Base-by-base conservation (phyloP, 2,888 invertebrate genomes). In the Hedychridium roseum region DNA sequence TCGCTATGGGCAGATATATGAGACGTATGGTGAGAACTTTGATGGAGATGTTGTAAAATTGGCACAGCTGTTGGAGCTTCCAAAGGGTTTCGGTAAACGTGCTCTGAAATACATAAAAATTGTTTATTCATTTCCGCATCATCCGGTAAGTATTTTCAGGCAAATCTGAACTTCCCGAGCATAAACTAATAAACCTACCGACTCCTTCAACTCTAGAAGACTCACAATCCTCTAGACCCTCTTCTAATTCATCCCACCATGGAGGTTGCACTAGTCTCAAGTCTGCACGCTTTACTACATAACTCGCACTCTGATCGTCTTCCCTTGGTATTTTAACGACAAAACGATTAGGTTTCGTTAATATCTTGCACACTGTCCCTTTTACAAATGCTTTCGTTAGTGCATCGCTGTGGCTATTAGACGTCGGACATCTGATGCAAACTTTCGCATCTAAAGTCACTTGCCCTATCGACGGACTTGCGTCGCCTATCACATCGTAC, bases 171-270 rank as follows among this genome's bases (percentile, higher is more conserved):
- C 23, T 9, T 20, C 7, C 3, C 16, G 17, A 3, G 26, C 2
- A 35, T 16, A n/a, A 7, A 15, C 15, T 15, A 35, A 35, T 14
- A 3, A 9, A 37, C 58, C 56, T 63, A 71, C 71, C 71, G 51
- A 66, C 64, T 32, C 50, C 57, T 30, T 74, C 73, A 38, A 70
- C 67, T n/a, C 80, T 55, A 76, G 82, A 54, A 71, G 82, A 47
- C 73, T 81, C 64, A 74, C 79, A 50, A 71, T 77, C 71, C 78
- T 80, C 70, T 79, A 71, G 7, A 70, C 73, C 50, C 76, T 90
- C 90, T 68, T 90, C 92, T 49, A 97, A 79, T 80, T 98, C 97
- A 70, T 97, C 98, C 81, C 91, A 92, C 97, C 98, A 98, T 0
- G 97, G 98, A 11, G 97, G 95, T 73, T 91, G 87, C 60, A 97